Base-by-base conservation (phyloP, 2,113 vertebrate species). In the Lampris incognitus region DNA sequence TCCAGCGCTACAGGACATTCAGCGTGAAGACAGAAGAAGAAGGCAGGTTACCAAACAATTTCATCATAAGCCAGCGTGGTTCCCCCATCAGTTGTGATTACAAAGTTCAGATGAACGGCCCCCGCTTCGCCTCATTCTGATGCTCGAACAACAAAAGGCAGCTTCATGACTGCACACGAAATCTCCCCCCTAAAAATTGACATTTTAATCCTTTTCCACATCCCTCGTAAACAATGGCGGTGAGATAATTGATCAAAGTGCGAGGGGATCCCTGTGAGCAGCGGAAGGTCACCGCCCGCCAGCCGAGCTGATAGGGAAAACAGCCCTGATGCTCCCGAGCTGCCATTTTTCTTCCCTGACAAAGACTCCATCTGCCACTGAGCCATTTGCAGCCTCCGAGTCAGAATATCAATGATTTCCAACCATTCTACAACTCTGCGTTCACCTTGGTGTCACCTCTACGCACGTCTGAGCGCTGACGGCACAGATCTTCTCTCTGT, bases 381-480 rank as follows among this genome's bases (percentile, higher is more conserved):
- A 94, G 95, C 94, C 96, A 95, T 96, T 97, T 97, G 94, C 94
- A 95, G 95, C 92, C 93, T 94, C 92, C 6, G 92, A 97, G 95
- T 95, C 94, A 95, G 97, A 98, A 97, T 97, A 97, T 94, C 97
- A 97, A 97, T 98, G 96, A 97, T 97, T 97, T 95, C 92, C 92
- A 92, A 94, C 92, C 93, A 95, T 95, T 95, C 92, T 85, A 91
- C 90, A 94, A 93, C 90, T 90, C 87, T 91, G 94, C 87, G 91
- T 94, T 97, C 96, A 97, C 97, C 97, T 97, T 98, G 95, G 92
- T 77, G 93, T 96, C 95, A 95, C 96, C 96, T 96, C 94, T 92
- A 89, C 60, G 91, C 91, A 87, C 10, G 85, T 86, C 90, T 91
- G 85, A 92, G 91, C 88, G 89, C 93, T 95, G 92, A 96, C 90